A percentile compares a stretch with the other conserved stretches of the same genome.
phyloP scores from a whole-genome alignment of 2,113 vertebrate genomes.

The Pseudopipra pipra region DNA sequence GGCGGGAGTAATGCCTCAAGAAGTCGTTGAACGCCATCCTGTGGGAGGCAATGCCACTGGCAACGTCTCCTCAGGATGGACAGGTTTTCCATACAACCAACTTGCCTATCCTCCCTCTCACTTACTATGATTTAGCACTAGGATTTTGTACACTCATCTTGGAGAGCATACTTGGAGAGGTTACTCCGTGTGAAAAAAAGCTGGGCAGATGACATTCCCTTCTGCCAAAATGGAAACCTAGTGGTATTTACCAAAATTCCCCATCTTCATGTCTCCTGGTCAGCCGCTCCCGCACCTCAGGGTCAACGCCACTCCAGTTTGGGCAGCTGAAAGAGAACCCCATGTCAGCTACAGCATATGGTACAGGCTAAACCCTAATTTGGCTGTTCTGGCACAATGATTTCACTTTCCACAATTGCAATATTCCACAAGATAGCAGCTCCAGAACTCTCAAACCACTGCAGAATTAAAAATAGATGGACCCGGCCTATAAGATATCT shows the following conservation, averaged over 20 bases:
- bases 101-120: background rate
- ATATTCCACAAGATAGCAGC: background rate
- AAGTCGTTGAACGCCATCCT: slow-evolving; percentile 95
- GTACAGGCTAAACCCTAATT: background rate
- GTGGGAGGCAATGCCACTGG: background rate
- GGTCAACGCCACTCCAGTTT: slow-evolving; percentile 83
- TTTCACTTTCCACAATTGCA: background rate
- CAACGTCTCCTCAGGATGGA: accelerated
- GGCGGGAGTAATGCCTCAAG: slow-evolving; percentile 84
- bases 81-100: background rate
- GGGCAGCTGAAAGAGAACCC: slow-evolving; percentile 75
- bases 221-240: background rate
- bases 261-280: slow-evolving; percentile 84
- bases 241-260: slow-evolving; percentile 85
- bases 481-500: background rate
- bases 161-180: background rate
- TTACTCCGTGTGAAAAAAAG: background rate
- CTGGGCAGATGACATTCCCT: background rate
- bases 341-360: background rate
- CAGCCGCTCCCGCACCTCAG: slow-evolving; percentile 76
- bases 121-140: background rate
- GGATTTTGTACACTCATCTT: background rate
- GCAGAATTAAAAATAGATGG: background rate
- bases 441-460: background rate
- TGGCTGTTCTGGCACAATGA: background rate